phyloP scores from a whole-genome alignment of 2,797 vertebrate genomes.

The Stomatorhinus walkeri region DNA sequence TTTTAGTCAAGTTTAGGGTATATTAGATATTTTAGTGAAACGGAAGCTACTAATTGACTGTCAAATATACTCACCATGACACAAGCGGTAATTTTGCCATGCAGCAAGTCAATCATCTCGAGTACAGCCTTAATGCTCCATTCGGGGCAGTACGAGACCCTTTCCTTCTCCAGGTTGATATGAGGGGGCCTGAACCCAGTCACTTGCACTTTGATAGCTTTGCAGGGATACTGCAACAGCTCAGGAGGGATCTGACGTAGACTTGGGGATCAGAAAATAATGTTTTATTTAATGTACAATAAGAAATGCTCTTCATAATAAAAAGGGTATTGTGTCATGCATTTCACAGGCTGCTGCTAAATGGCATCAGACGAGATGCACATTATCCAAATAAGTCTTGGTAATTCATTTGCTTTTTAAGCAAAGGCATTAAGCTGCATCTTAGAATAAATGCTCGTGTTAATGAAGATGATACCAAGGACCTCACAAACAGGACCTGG shows the following conservation, averaged over 20 bases:
- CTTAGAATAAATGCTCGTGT: background rate
- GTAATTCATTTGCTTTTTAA: background rate
- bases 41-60: background rate
- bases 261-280: slow-evolving; percentile 48
- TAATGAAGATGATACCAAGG: background rate
- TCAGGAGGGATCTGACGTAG: slow-evolving; percentile 68
- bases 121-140: slow-evolving; percentile 76
- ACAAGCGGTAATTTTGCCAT: slow-evolving; percentile 62
- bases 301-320: background rate
- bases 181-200: slow-evolving; percentile 72
- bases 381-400: background rate
- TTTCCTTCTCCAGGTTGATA: slow-evolving; percentile 30
- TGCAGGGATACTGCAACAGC: slow-evolving; percentile 67
- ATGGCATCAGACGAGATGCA: background rate
- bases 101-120: slow-evolving; percentile 71
- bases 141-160: slow-evolving; percentile 72
- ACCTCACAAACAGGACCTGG: no score
- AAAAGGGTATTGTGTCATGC: background rate
- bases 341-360: background rate
- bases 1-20: background rate
- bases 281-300: background rate
- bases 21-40: background rate
- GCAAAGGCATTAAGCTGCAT: background rate
- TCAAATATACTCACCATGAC: slow-evolving; percentile 54
- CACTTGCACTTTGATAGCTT: slow-evolving; percentile 63